Evolutionary conservation across 2,113 vertebrate species (phyloP), one percentile per base, ranked within the genome.

Genomic region (Nesoenas mayeri): DNA sequence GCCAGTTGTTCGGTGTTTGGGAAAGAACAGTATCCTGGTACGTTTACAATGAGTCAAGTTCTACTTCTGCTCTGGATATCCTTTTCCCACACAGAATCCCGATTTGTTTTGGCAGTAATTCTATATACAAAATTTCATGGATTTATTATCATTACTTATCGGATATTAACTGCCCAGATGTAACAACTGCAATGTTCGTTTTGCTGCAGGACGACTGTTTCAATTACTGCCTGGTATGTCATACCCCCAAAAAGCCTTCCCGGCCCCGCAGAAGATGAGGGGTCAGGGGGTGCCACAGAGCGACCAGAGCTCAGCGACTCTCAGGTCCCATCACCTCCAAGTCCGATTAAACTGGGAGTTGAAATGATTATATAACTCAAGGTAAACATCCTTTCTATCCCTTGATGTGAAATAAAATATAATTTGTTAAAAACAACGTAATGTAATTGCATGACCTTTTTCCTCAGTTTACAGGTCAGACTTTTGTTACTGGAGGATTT

Each of bases 391-490:
- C 9, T 77, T 32, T 80, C 88, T 80, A 91, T 47, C 32, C 15
- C 22, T 74, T 57, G 31, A 67, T 53, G 70, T 1, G 3, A 89
- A 93, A 86, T 26, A 60, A 91, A 85, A 90, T 51, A 78, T 4
- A 36, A 90, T 94, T 77, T 73, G 22, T 88, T 95, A 88, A 85
- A 93, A 95, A 85, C 67, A 85, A 80, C 0, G 1, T 57, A 94
- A 91, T 74, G 57, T 12, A 89, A 80, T 42, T 3, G 32, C 22
- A 51, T 1, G 9, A 90, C 60, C 62, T 64, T 80, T 53, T 61
- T 8, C 85, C 64, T 91, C 53, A n/a, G 82, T 90, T 90, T 88
- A 90, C 88, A 79, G 92, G 82, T 83, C 85, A 89, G 74, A 71
- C 65, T 84, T 91, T 38, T 71, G 56, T 60, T 75, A 67, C 28